A percentile compares a stretch with the other conserved stretches of the same genome.
These are phyloP conservation scores for Arge pagana DNA, from an alignment of 2,888 invertebrate species.

Conservation along the genomic window DNA sequence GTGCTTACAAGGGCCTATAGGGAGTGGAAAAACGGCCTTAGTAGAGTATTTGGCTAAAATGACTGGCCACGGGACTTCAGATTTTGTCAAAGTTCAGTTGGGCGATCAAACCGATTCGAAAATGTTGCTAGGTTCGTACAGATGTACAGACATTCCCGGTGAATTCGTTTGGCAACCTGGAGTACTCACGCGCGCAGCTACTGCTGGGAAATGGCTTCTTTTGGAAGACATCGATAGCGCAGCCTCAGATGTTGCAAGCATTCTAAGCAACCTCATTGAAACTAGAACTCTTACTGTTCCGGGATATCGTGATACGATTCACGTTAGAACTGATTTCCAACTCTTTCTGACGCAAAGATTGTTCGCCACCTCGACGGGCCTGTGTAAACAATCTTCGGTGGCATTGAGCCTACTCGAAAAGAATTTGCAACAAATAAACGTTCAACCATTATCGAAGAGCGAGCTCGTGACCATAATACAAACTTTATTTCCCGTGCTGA, in stretches of 20 bases:
- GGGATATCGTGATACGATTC: slow-evolving; percentile 83
- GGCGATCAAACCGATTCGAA: slow-evolving; percentile 97
- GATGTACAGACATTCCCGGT: slow-evolving; percentile 95
- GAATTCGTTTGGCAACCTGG: slow-evolving; percentile 97
- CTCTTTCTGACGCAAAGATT: slow-evolving; percentile 84
- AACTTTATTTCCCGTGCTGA: slow-evolving; percentile 70
- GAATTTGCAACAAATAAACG: slow-evolving; percentile 78
- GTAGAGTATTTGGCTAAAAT: slow-evolving; percentile 84
- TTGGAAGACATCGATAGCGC: slow-evolving; percentile 96
- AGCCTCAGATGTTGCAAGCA: slow-evolving; percentile 88
- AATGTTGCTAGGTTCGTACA: slow-evolving; percentile 89
- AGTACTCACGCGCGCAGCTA: slow-evolving; percentile 85
- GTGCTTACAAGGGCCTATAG: slow-evolving; percentile 74
- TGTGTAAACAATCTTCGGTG: slow-evolving; percentile 61
- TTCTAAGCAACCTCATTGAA: slow-evolving; percentile 84
- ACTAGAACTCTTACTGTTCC: slow-evolving; percentile 82
- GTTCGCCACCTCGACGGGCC: slow-evolving; percentile 39
- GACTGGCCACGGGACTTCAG: slow-evolving; percentile 66
- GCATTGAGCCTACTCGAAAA: slow-evolving; percentile 77
- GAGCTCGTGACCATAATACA: slow-evolving; percentile 78
- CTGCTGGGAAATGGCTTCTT: slow-evolving; percentile 87
- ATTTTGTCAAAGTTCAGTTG: slow-evolving; percentile 84
- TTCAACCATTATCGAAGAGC: slow-evolving; percentile 75
- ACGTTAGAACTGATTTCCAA: slow-evolving; percentile 84
- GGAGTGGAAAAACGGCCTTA: slow-evolving; percentile 91